Base-by-base conservation (phyloP, 2,797 vertebrate species). In the Sebastes steindachneri region DNA sequence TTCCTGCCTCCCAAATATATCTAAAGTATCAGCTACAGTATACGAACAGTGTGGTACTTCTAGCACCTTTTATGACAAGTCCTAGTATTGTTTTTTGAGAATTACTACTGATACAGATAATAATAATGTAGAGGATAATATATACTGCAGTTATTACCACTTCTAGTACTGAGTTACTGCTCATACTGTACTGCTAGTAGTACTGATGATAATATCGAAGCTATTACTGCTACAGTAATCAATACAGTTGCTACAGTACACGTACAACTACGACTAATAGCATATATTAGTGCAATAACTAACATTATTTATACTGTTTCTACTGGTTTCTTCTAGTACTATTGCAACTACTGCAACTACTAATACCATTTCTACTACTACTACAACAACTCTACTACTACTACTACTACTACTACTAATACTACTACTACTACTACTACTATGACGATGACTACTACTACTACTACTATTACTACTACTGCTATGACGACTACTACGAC, bases 381-480 rank as follows among this genome's bases (percentile, higher is more conserved):
- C 17, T 4, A 11, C 2, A 0, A 7, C 7, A 0, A 7, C 4
- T 5, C 1, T 41, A 5, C 17, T n/a, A 19, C 33, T 26, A 25
- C 60, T 12, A 9, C 37, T 1, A 48, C 3, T 2, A 11, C 8
- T 1, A 28, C 5, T 2, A 29, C 2, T 7, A 2, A 2, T 7
- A 8, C 8, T 8, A 31, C 7, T 31, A 9, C 2, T 31, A 31
- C 2, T 1, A 31, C 8, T 31, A 31, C 29, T 9, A 3, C 31
- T 9, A 31, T 1, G 1, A 26, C 26, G 4, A 26, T 4, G 26
- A 7, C 14, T 68, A 17, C 26, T 21, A 2, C 63, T 1, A 0
- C 14, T 6, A 28, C 4, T 7, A 3, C 29, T 7, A 8, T 7
- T 8, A 29, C 9, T 9, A 4, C 1, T 21, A 0, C 17, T 7